These are phyloP conservation scores for Margarornis squamiger DNA, from an alignment of 2,797 vertebrate genomes.

Conservation along the genomic window DNA sequence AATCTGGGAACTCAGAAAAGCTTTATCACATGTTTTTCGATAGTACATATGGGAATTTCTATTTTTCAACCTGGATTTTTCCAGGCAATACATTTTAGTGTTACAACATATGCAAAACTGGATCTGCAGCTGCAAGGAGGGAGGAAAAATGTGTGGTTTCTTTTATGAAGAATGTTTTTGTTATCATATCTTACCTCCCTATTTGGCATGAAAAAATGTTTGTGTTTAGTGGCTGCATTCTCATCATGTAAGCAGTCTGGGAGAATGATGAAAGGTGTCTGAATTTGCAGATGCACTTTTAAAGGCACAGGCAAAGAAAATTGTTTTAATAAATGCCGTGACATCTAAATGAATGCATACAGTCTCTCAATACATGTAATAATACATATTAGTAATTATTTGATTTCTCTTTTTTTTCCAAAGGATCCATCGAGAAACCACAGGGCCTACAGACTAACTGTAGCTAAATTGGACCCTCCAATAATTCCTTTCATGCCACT, in stretches of 20 bases:
- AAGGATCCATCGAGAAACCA: constrained; percentile 99
- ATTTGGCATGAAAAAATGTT: constrained; percentile 7
- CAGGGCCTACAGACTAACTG: constrained; percentile 90
- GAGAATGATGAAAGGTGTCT: not conserved
- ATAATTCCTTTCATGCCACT: constrained; percentile 98
- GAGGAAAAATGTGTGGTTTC: not conserved
- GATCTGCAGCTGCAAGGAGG: not conserved
- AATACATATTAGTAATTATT: not conserved
- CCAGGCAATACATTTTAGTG: constrained; percentile 35
- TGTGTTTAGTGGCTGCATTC: not conserved
- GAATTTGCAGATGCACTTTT: constrained; percentile 5
- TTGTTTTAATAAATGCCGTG: not conserved
- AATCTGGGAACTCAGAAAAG: constrained; percentile 77
- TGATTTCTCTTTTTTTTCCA: constrained; percentile 27
- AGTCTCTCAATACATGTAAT: not conserved
- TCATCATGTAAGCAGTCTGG: not conserved
- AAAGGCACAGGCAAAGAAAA: not conserved
- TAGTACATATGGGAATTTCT: constrained; percentile 43
- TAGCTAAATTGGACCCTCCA: constrained; percentile 92
- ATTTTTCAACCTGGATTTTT: constrained; percentile 59
- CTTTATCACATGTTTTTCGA: constrained; percentile 60
- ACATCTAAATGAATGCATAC: not conserved
- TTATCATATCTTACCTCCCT: not conserved
- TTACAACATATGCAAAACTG: not conserved
- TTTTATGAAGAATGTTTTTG: not conserved